Conservation (phyloP, 2,113 vertebrate genomes). For the Nothocercus julius region DNA sequence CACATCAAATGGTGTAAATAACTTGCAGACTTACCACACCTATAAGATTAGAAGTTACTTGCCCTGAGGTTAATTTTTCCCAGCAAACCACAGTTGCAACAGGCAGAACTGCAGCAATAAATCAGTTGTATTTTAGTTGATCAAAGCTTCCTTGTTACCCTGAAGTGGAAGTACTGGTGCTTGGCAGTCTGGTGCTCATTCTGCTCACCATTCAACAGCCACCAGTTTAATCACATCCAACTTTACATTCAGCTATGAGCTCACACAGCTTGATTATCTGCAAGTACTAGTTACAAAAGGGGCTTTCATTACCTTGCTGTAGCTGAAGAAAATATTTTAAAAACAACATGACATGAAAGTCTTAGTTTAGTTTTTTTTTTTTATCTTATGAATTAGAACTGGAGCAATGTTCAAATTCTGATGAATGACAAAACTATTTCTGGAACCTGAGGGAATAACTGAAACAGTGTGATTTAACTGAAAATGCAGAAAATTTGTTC, state of each 20-base stretch:
- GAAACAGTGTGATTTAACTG: not conserved
- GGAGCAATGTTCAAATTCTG: not conserved
- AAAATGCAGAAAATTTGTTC: not conserved
- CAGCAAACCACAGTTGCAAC: not conserved
- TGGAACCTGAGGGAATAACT: no score
- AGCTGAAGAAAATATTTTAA: not conserved
- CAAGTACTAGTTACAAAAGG: not conserved
- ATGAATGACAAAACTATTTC: not conserved
- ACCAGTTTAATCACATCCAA: not conserved
- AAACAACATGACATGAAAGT: not conserved
- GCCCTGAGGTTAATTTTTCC: not conserved
- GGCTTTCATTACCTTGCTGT: not conserved
- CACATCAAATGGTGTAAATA: not conserved
- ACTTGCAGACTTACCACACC: not conserved
- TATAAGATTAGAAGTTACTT: not conserved
- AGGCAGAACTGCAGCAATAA: not conserved
- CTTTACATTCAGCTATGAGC: not conserved
- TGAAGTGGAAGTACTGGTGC: not conserved
- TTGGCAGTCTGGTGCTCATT: not conserved
- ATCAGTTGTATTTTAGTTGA: not conserved
- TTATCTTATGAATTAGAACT: not conserved
- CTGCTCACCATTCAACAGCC: not conserved
- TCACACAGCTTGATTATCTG: not conserved
- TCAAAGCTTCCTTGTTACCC: not conserved
- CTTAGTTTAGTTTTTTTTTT: not conserved